These are phyloP conservation scores for Hylomyscus alleni DNA, from an alignment of 2,797 vertebrate genomes.

Conservation along the genomic window DNA sequence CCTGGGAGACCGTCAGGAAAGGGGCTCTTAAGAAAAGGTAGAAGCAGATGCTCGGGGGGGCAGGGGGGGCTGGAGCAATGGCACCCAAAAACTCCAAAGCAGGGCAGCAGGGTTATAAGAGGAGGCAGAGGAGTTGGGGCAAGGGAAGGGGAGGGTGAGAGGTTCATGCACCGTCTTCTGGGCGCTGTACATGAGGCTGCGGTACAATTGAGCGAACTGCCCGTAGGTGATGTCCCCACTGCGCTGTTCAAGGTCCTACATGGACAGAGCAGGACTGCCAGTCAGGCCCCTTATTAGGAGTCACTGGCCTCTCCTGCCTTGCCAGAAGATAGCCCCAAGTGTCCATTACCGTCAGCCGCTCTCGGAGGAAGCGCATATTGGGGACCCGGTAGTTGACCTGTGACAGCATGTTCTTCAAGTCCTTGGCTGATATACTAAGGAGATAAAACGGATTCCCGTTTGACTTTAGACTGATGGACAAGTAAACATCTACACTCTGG, in stretches of 20 bases:
- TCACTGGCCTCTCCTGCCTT: background rate
- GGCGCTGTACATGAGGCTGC: conserved; percentile 97
- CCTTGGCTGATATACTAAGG: conserved; percentile 98
- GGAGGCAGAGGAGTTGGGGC: background rate
- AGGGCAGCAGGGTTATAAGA: conserved; percentile 10
- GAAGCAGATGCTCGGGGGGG: background rate
- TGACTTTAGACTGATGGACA: background rate
- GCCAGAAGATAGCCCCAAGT: accelerated
- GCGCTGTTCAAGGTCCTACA: conserved; percentile 96
- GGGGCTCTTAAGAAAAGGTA: conserved; percentile 71
- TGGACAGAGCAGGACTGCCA: background rate
- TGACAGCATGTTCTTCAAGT: conserved; percentile 98
- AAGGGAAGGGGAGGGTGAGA: background rate
- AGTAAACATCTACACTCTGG: background rate
- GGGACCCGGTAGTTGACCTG: conserved; percentile 99
- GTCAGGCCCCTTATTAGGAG: background rate
- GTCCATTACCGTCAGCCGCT: conserved; percentile 95
- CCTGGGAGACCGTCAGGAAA: conserved; percentile 52
- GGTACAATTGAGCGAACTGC: conserved; percentile 98
- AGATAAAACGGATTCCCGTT: conserved; percentile 43
- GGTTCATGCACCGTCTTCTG: conserved; percentile 94
- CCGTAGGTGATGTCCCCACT: conserved; percentile 97
- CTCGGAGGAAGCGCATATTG: conserved; percentile 98
- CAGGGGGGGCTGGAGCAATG: background rate
- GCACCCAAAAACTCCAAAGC: conserved; percentile 49